Base-by-base conservation (phyloP, 2,113 vertebrate species). In the Hippoglossus stenolepis region DNA sequence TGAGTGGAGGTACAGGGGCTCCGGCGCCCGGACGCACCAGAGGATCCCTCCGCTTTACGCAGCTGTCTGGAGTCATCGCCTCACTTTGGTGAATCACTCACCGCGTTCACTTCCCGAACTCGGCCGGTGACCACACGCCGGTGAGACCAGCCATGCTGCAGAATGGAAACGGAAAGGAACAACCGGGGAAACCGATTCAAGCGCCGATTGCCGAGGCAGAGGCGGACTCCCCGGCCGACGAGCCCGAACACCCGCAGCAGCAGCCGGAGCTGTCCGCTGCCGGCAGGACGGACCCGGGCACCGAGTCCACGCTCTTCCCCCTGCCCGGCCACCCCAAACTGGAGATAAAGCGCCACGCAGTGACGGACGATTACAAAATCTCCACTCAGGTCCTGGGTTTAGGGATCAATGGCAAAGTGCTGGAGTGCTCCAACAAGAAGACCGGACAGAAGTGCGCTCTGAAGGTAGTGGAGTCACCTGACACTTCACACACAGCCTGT, bases 341-440 rank as follows among this genome's bases (percentile, higher is more conserved):
- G 71, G 96, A 98, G 45, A 96, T 98, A 71, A 99, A 97, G 90
- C 96, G 97, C 65, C 93, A 98, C 21, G 97, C 98, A 1, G 97
- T 99, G 87, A 99, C 97, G 0, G 97, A 99, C 53, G 97, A 99
- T 91, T 99, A 97, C 84, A 97, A 95, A 85, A 94, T 99, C 71
- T 98, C 98, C 87, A 96, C 92, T 71, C 95, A 96, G 72, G 98
- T 99, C 53, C 94, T 99, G 91, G 98, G 98, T 14, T 92, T 99
- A 78, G 98, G 98, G 43, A 97, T 99, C 92, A 99, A 98, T 63
- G 98, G 98, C 75, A 99, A 98, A 93, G 98, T 99, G 26, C 82
- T 98, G 79, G 95, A 98, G 86, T 99, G 98, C 84, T 96, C 93
- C 91, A 96, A 95, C 81, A 96, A 96, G 92, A 95, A 93, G 85